Base-by-base conservation (phyloP, 2,888 invertebrate species). In the Nezara viridula region DNA sequence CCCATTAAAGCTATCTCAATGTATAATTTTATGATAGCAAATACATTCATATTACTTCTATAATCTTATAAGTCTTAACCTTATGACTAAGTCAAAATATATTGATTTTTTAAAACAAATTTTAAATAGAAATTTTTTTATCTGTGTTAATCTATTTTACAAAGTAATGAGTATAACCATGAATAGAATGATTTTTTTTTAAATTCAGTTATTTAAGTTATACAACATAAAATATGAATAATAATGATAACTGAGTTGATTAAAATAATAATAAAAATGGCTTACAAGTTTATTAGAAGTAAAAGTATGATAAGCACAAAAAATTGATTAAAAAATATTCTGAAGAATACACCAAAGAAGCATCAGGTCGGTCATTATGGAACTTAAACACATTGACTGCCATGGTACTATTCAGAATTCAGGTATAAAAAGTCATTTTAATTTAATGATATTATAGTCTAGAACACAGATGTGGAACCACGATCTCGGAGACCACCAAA, bases 31-130 rank as follows among this genome's bases (percentile, higher is more conserved):
- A 47, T 44, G 1, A 40, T 44, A 81, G 19, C 24, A 81, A 21
- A n/a, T 81, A 81, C n/a, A 81, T 81, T 44, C 3, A 44, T 44
- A 40, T 81, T 77, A 44, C 81, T 81, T 81, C 81, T 47, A 81
- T 47, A 44, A 44, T 81, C 44, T 16, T 77, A 73, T 73, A 73
- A 73, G 32, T 73, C 73, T 73, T 37, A 73, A 19, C 6, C 37
- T 37, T 77, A 77, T 77, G 6, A 27, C 32, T 60, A 60, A 5
- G 32, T 32, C 32, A 27, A 27, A 27, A 16, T 27, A 32, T 60
- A 60, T 32, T 60, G 60, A 27, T n/a, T 27, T 27, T 60, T 60
- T 60, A 60, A 60, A 60, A 60, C n/a, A 60, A 60, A n/a, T n/a
- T 60, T n/a, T 27, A 60, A 32, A 16, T 32, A 6, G 27, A 60